phyloP scores from a whole-genome alignment of 64 coral and sea anemone genomes.

The Hydrozoanthus tunicans region DNA sequence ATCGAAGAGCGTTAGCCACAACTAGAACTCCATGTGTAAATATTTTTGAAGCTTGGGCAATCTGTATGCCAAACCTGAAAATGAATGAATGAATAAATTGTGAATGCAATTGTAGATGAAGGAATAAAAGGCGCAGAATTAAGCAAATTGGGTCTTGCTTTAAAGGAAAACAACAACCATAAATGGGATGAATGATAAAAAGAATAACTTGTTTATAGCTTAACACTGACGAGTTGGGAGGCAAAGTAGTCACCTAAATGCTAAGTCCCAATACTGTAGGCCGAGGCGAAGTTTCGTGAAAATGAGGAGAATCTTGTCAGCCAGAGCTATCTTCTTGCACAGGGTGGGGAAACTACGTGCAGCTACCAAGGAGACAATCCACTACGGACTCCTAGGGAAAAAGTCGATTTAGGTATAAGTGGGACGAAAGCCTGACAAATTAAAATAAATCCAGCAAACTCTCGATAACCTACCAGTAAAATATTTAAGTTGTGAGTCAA shows the following conservation, averaged over 20 bases:
- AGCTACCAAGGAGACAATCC: slow-evolving; percentile 33
- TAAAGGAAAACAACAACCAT: background rate
- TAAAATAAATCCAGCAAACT: slow-evolving; percentile 8
- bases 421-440: background rate
- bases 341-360: slow-evolving; percentile 1
- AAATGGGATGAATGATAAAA: background rate
- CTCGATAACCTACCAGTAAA: background rate
- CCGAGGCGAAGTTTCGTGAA: slow-evolving; percentile 64
- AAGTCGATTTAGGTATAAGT: background rate
- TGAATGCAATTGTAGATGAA: background rate
- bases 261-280: slow-evolving; percentile 57
- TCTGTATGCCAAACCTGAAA: slow-evolving; percentile 22
- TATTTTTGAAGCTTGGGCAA: slow-evolving; percentile 20
- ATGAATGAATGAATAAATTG: background rate
- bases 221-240: background rate
- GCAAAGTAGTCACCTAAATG: slow-evolving; percentile 27
- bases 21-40: slow-evolving; percentile 8
- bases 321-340: slow-evolving; percentile 20
- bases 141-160: no score
- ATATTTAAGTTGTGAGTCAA: background rate
- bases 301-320: slow-evolving; percentile 52
- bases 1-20: slow-evolving; percentile 49
- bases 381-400: slow-evolving; percentile 38
- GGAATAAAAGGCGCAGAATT: background rate
- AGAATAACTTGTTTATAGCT: background rate